Percentiles rank a stretch among this genome's conserved stretches.
Evolutionary conservation across 1,140 invertebrate species (phyloP).

Genomic region (Drosophila eugracilis): DNA sequence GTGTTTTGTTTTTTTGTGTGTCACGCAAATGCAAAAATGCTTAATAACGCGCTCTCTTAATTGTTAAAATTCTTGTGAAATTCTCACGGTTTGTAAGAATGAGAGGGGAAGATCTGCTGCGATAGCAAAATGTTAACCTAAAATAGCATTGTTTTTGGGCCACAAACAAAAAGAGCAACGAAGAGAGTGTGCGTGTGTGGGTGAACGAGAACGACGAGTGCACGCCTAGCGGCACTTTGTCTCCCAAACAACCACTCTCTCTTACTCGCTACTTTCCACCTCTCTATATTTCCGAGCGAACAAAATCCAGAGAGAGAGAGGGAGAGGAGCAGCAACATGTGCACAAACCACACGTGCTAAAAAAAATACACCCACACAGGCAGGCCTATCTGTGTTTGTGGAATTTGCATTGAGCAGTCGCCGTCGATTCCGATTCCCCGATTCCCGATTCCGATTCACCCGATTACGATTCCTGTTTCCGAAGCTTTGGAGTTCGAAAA

Average conservation of each 20-base stretch:
- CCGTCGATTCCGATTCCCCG: constrained; percentile 46
- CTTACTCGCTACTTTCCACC: constrained; percentile 39
- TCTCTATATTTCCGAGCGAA: constrained; percentile 46
- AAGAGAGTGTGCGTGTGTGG: constrained; percentile 27
- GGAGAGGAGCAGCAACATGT: constrained; percentile 75
- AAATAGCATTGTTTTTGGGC: constrained; percentile 65
- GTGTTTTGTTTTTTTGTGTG: constrained; percentile 41
- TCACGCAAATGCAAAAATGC: constrained; percentile 46
- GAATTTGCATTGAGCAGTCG: constrained; percentile 79
- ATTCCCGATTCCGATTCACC: constrained; percentile 41
- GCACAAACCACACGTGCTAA: constrained; percentile 84
- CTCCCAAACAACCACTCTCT: constrained; percentile 63
- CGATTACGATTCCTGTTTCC: constrained; percentile 56
- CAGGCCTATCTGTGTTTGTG: constrained; percentile 43
- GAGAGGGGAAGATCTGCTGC: constrained; percentile 35
- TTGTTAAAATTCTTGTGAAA: constrained; percentile 45
- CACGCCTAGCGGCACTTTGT: constrained; percentile 77
- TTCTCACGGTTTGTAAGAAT: constrained; percentile 14
- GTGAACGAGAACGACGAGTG: constrained; percentile 59
- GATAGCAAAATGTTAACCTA: constrained; percentile 73
- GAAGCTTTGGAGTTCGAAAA: constrained; percentile 16
- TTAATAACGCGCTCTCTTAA: constrained; percentile 25
- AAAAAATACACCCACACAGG: constrained; percentile 67
- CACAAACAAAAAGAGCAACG: constrained; percentile 44
- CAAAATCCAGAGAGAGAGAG: constrained; percentile 19